These are phyloP conservation scores for Rotaria magnacalcarata DNA, from an alignment of 2,888 invertebrate genomes.

Conservation along the genomic window DNA sequence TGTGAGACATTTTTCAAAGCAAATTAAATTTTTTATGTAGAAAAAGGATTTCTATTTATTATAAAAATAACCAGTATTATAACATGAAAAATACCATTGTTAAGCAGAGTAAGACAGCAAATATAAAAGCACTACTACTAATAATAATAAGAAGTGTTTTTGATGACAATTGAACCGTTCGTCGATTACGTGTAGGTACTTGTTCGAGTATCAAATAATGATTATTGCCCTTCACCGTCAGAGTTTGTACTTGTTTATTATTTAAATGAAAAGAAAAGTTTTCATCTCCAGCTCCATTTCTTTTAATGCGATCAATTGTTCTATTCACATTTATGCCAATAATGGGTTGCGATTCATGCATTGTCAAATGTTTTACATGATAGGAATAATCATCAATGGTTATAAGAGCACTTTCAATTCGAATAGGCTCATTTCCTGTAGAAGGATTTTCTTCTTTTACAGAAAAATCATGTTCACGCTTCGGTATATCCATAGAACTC, in stretches of 20 bases:
- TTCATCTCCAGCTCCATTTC: background rate
- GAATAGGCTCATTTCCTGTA: background rate
- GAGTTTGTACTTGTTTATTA: background rate
- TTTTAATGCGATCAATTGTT: background rate
- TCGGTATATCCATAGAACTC: background rate
- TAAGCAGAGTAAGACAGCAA: background rate
- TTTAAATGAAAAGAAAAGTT: background rate
- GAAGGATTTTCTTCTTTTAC: background rate
- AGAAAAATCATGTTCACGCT: background rate
- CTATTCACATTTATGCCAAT: background rate
- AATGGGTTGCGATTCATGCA: background rate
- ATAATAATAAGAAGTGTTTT: background rate
- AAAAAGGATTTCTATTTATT: no score
- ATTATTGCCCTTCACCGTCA: background rate
- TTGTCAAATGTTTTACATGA: background rate
- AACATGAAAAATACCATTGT: background rate
- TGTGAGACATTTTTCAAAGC: no score
- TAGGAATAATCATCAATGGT: background rate
- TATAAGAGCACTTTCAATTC: background rate
- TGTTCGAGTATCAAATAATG: background rate
- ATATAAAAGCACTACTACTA: background rate
- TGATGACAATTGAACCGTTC: background rate
- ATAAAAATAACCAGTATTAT: background rate
- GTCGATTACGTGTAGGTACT: background rate
- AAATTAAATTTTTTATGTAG: no score